Conservation (phyloP, 1,140 invertebrate species). For the Magallana gigas region DNA sequence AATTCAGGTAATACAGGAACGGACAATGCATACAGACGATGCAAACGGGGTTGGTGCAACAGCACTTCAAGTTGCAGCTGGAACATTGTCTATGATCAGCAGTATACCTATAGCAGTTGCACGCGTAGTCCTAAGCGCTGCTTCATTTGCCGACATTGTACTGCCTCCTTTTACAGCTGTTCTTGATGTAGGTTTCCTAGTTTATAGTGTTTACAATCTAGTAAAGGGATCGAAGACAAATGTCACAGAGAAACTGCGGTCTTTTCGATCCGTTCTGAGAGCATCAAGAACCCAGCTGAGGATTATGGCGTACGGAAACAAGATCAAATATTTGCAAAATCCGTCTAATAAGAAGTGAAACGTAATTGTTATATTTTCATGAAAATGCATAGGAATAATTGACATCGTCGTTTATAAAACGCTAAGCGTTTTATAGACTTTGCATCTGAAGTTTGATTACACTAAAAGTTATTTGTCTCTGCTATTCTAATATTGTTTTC, state of each 20-base stretch:
- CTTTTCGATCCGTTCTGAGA: not conserved
- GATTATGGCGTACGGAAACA: slow-evolving; percentile 15
- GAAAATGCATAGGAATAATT: too few relatives aligned
- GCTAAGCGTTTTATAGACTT: too few relatives aligned
- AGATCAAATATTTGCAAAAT: not conserved
- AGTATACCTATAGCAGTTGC: not conserved
- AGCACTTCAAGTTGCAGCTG: not conserved
- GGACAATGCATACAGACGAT: too few relatives aligned
- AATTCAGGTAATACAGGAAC: not conserved
- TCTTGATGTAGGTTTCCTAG: not conserved
- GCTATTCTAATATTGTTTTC: too few relatives aligned
- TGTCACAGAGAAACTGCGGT: not conserved
- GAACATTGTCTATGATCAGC: not conserved
- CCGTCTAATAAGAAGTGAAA: too few relatives aligned
- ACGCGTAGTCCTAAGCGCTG: not conserved
- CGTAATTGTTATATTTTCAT: too few relatives aligned
- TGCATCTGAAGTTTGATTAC: too few relatives aligned
- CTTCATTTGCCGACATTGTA: not conserved
- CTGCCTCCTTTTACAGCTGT: not conserved
- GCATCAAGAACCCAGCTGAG: not conserved
- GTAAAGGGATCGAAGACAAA: slow-evolving; percentile 7
- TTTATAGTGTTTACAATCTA: not conserved
- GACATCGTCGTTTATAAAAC: too few relatives aligned
- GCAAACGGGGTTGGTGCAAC: not conserved
- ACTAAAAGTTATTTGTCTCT: too few relatives aligned